These are phyloP conservation scores for Papilio aristodemus DNA, from an alignment of 1,140 invertebrate species.

Conservation along the genomic window DNA sequence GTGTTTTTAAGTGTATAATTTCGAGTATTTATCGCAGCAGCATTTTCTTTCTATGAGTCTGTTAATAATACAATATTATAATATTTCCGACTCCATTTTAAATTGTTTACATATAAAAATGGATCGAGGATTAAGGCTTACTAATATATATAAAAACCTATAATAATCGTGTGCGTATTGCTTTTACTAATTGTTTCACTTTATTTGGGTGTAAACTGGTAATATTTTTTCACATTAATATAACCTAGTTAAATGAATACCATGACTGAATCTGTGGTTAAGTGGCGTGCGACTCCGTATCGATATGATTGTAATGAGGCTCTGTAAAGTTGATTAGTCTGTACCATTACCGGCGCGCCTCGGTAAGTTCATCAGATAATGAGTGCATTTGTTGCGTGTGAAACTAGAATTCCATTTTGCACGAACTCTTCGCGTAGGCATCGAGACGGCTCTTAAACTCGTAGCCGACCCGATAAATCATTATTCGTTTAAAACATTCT, in stretches of 20 bases:
- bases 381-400: conserved; percentile 78
- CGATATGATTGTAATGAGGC: conserved; percentile 31
- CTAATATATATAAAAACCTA: too few relatives aligned
- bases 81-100: too few relatives aligned
- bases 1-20: background rate
- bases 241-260: background rate
- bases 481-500: conserved; percentile 68
- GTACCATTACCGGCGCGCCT: conserved; percentile 38
- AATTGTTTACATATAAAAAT: too few relatives aligned
- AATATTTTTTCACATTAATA: background rate
- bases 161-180: background rate
- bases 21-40: background rate
- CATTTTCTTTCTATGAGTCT: background rate
- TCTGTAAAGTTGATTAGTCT: conserved; percentile 46
- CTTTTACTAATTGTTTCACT: background rate
- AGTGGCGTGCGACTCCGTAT: conserved; percentile 22
- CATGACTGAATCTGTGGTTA: background rate
- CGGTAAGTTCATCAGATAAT: conserved; percentile 75
- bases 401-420: conserved; percentile 78
- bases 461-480: conserved; percentile 69
- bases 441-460: conserved; percentile 63
- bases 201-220: background rate
- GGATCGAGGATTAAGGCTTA: too few relatives aligned
- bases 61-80: too few relatives aligned
- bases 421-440: conserved; percentile 70